Evolutionary conservation across 2,888 invertebrate species (phyloP), one percentile per base, ranked within the genome.

Genomic region (Idaea dimidiata): DNA sequence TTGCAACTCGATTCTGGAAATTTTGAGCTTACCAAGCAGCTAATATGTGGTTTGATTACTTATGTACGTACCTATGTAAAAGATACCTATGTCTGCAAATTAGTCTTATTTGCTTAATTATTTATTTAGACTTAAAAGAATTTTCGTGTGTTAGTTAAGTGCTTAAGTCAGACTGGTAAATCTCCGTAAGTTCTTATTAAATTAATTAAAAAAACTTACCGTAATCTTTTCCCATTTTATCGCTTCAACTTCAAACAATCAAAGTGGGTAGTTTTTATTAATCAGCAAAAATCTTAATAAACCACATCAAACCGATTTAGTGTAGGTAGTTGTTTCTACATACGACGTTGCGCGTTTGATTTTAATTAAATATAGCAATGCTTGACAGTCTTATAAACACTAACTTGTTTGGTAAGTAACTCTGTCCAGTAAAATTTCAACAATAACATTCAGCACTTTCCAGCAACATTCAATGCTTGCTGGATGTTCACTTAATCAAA

Each of bases 201-300:
- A 43, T 43, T 33, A 33, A 33, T 33, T 33, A 33, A 33, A 33
- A 33, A 14, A 66, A 80, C 84, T 79, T 72, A 89, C 89, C 89
- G 67, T 85, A 88, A 72, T 86, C 85, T 76, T 88, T 88, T 62
- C 83, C 84, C 89, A 89, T 89, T 24, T 62, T 66, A 43, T 43
- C 8, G 43, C 14, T 43, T 43, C 14, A 43, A 43, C 14, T 43
- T 43, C 14, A 43, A 43, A 43, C 14, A 43, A 2, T 8, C 43
- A 43, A 1, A 33, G 24, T 58, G 56, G n/a, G 17, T 57, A 61
- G 55, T 43, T 16, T 54, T 54, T 58, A 59, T 17, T 59, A 56
- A 62, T 17, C 8, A 54, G 60, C n/a, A n/a, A 59, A 43, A 43
- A 43, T 43, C 8, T 43, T 43, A 43, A 10, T 43, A 8, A 10